Evolutionary conservation across 2,888 invertebrate genomes (phyloP), one percentile per base, ranked within the genome.

Genomic region (Troides aeacus): DNA sequence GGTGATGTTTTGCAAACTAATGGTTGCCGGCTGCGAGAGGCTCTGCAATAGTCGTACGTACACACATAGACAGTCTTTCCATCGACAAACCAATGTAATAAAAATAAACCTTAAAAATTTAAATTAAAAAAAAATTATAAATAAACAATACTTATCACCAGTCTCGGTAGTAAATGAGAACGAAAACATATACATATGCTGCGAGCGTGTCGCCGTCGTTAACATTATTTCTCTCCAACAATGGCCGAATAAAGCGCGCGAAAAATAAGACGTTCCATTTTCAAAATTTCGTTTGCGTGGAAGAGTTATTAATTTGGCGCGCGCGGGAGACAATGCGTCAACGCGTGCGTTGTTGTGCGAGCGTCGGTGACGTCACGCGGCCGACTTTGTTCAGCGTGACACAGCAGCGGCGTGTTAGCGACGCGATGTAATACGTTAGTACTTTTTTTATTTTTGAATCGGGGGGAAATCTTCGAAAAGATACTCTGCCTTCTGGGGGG

Each of bases 261-360:
- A 62, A 57, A 66, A 53, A 67, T 56, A 57, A 50, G 5, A 56
- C 57, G 62, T 56, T 62, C n/a, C n/a, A 15, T 46, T 69, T 69
- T 62, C 36, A 23, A 69, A 69, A 42, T 58, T 50, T 30, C 30
- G 30, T 30, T 30, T 57, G 57, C 36, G 39, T 21, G 60, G 60
- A n/a, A 61, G 39, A 62, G 24, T 50, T 59, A 62, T 66, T 69
- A 62, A 69, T 65, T 62, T 66, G 61, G 58, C 63, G 64, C 30
- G 30, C 30, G 30, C 30, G 42, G 46, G 57, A 42, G 62, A 60
- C 60, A 57, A 65, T 64, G 39, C 39, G 36, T 69, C 62, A 58
- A 58, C 50, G 57, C 39, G 46, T 15, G 46, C 15, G 46, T 15
- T 15, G 46, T 6, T 8, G 12, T 30, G 12, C 46, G 46, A 1